These are phyloP conservation scores for Caradrina kadenii DNA, from an alignment of 2,888 invertebrate species.

Conservation along the genomic window DNA sequence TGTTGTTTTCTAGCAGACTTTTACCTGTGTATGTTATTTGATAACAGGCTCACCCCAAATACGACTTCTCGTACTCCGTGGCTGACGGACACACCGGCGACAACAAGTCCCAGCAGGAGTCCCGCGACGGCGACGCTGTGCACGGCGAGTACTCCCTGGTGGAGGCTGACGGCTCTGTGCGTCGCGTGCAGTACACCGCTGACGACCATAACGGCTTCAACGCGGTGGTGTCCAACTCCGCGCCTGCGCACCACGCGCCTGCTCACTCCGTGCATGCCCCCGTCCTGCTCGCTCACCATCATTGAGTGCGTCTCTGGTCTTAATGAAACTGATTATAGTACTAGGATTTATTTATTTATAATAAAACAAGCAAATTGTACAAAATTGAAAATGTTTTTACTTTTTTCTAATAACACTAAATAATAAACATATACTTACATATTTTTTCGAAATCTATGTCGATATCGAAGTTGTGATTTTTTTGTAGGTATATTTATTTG, in stretches of 20 bases:
- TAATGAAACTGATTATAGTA: conserved; percentile 3
- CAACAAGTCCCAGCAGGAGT: conserved; percentile 91
- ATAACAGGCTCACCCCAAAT: conserved; percentile 88
- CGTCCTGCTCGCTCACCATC: conserved; percentile 71
- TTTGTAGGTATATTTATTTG: too few relatives aligned
- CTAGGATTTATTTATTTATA: conserved; percentile 56
- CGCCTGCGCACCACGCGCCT: conserved; percentile 72
- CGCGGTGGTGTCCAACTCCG: conserved; percentile 82
- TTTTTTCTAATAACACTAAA: background rate
- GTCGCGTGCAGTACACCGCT: conserved; percentile 89
- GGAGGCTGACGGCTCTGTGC: conserved; percentile 89
- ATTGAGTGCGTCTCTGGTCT: conserved; percentile 64
- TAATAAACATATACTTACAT: too few relatives aligned
- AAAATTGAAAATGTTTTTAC: background rate
- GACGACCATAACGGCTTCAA: conserved; percentile 87
- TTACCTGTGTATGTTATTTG: conserved; percentile 1
- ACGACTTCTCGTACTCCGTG: conserved; percentile 90
- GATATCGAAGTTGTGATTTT: too few relatives aligned
- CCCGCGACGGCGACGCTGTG: conserved; percentile 91
- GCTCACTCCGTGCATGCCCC: conserved; percentile 66
- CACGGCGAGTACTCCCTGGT: conserved; percentile 87
- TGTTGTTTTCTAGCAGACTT: background rate
- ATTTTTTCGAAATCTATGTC: too few relatives aligned
- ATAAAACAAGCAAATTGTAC: conserved; percentile 34
- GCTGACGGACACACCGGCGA: conserved; percentile 90